Percentiles rank a stretch among this genome's conserved stretches.
phyloP scores from a whole-genome alignment of 1,140 invertebrate genomes.

The Drosophila littoralis region DNA sequence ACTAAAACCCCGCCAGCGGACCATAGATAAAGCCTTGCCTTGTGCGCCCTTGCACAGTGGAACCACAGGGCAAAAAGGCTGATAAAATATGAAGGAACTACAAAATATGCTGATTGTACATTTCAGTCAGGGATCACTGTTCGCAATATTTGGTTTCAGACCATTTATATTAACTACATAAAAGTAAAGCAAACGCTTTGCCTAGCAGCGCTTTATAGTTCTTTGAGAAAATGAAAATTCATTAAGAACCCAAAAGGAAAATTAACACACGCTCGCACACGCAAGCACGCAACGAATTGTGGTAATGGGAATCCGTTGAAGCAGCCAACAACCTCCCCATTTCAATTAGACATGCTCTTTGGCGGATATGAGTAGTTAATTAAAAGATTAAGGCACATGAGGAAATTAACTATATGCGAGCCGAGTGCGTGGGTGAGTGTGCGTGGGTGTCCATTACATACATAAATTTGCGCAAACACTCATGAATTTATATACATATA shows the following conservation, averaged over 20 bases:
- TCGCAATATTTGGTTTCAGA: conserved; percentile 3
- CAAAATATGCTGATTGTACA: not conserved
- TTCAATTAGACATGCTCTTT: conserved; percentile 75
- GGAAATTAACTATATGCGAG: conserved; percentile 45
- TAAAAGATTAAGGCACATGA: conserved; percentile 68
- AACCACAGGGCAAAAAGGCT: not conserved
- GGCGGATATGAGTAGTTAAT: conserved; percentile 81
- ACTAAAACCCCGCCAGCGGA: conserved; percentile 5
- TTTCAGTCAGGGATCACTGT: conserved; percentile 4
- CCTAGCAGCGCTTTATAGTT: conserved; percentile 45
- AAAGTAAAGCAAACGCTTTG: not conserved
- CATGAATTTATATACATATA: not conserved
- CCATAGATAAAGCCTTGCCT: conserved; percentile 46
- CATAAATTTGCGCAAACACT: conserved; percentile 12
- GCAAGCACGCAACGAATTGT: conserved; percentile 6
- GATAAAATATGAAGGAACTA: not conserved
- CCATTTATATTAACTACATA: conserved; percentile 3
- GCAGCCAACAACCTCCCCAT: conserved; percentile 41
- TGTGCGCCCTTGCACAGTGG: conserved; percentile 12
- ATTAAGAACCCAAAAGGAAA: conserved; percentile 56
- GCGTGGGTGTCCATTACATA: conserved; percentile 13
- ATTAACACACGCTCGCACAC: conserved; percentile 32
- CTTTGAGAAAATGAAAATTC: conserved; percentile 69
- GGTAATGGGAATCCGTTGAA: conserved; percentile 27
- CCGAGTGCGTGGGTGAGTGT: not conserved